Evolutionary conservation across 2,888 invertebrate species (phyloP).

Genomic region (Argyresthia albistria): DNA sequence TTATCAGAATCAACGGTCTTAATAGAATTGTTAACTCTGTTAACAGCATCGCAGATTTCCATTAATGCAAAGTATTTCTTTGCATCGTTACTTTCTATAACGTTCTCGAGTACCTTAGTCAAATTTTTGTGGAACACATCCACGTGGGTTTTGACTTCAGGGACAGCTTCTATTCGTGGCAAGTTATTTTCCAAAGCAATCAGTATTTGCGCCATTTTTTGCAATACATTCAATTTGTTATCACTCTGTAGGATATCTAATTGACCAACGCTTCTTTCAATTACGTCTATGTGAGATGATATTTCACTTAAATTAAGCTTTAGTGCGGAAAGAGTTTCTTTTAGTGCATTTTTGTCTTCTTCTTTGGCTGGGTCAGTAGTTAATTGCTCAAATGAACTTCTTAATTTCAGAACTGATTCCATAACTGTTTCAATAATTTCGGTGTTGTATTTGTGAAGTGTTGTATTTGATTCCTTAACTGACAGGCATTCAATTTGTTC

Average conservation of each 20-base stretch:
- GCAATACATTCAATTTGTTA: constrained; percentile 51
- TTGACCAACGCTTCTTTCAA: constrained; percentile 40
- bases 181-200: constrained; percentile 54
- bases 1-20: constrained; percentile 37
- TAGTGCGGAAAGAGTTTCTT: constrained; percentile 34
- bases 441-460: constrained; percentile 60
- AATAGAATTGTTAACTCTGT: constrained; percentile 40
- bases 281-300: constrained; percentile 33
- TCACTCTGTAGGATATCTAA: constrained; percentile 55
- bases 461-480: constrained; percentile 58
- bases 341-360: constrained; percentile 33
- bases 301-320: constrained; percentile 45
- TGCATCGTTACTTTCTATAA: constrained; percentile 63
- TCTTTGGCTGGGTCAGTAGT: constrained; percentile 32
- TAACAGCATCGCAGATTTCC: constrained; percentile 51
- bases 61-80: constrained; percentile 47
- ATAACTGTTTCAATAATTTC: constrained; percentile 76
- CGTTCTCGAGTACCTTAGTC: constrained; percentile 69
- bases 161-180: constrained; percentile 31
- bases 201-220: constrained; percentile 59
- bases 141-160: constrained; percentile 37
- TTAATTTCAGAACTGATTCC: constrained; percentile 75
- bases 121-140: constrained; percentile 59
- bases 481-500: constrained; percentile 65
- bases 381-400: constrained; percentile 69